These are phyloP conservation scores for Halictus quadricinctus DNA, from an alignment of 2,888 invertebrate species.

Conservation along the genomic window DNA sequence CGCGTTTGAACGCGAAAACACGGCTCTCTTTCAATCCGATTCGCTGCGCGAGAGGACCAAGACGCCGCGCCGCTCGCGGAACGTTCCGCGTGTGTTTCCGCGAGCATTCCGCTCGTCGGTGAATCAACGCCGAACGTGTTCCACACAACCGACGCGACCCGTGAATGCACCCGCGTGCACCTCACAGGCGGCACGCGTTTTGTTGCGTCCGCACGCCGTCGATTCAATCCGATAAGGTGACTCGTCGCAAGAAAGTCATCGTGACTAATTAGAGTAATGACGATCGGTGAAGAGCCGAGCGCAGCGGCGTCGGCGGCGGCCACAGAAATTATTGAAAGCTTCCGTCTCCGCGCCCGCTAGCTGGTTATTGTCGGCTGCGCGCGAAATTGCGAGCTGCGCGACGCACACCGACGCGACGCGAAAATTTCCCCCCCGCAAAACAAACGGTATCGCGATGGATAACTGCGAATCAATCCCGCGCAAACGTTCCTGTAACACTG, in stretches of 20 bases:
- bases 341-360: slow-evolving; percentile 30
- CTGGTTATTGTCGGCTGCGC: slow-evolving; percentile 52
- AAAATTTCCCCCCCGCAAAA: slow-evolving; percentile 46
- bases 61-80: slow-evolving; percentile 16
- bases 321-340: slow-evolving; percentile 60
- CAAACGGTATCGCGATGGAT: slow-evolving; percentile 27
- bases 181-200: background rate
- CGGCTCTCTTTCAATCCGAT: slow-evolving; percentile 21
- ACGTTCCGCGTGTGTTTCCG: background rate
- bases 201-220: slow-evolving; percentile 29
- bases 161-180: background rate
- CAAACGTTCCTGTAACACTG: background rate
- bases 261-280: slow-evolving; percentile 71
- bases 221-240: slow-evolving; percentile 58
- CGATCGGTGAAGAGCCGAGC: slow-evolving; percentile 43
- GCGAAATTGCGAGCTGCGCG: background rate
- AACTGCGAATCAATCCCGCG: slow-evolving; percentile 33
- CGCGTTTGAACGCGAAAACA: slow-evolving; percentile 8
- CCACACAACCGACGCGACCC: background rate
- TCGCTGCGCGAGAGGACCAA: background rate
- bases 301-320: slow-evolving; percentile 7
- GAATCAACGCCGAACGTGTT: slow-evolving; percentile 18
- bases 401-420: background rate
- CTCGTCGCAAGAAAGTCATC: slow-evolving; percentile 65
- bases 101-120: background rate